Conservation (phyloP, 2,888 invertebrate species). For the Nephrotoma flavescens region DNA sequence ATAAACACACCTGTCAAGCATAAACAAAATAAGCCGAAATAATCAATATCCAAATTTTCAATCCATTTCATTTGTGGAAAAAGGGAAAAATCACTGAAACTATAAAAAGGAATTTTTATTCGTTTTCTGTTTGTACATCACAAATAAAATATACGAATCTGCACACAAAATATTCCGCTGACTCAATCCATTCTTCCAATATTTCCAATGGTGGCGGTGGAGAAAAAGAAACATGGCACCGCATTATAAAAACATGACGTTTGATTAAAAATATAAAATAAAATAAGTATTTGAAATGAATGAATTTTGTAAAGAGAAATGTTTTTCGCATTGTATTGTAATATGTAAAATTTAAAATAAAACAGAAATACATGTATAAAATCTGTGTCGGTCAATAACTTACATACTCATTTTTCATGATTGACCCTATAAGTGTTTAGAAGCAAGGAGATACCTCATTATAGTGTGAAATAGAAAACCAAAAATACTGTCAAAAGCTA, state of each 20-base stretch:
- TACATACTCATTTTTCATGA: neutral
- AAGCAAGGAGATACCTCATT: neutral
- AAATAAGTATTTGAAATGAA: neutral
- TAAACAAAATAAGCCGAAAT: neutral
- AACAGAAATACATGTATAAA: neutral
- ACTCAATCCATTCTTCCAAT: neutral
- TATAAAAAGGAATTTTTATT: neutral
- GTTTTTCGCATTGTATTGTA: neutral
- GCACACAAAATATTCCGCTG: neutral
- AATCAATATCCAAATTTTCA: neutral
- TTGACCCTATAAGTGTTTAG: neutral
- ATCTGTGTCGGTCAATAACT: neutral
- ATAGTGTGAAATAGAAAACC: too few relatives aligned
- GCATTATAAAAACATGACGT: neutral
- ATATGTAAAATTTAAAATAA: neutral
- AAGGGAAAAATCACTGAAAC: neutral
- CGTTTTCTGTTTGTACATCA: neutral
- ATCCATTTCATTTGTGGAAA: neutral
- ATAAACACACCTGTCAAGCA: neutral
- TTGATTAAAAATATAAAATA: neutral
- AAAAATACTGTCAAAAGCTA: too few relatives aligned
- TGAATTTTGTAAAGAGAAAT: neutral
- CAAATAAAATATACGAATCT: neutral
- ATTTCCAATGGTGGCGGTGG: neutral
- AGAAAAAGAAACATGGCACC: neutral